phyloP scores from a whole-genome alignment of 2,797 vertebrate species.

The Prunella strophiata region DNA sequence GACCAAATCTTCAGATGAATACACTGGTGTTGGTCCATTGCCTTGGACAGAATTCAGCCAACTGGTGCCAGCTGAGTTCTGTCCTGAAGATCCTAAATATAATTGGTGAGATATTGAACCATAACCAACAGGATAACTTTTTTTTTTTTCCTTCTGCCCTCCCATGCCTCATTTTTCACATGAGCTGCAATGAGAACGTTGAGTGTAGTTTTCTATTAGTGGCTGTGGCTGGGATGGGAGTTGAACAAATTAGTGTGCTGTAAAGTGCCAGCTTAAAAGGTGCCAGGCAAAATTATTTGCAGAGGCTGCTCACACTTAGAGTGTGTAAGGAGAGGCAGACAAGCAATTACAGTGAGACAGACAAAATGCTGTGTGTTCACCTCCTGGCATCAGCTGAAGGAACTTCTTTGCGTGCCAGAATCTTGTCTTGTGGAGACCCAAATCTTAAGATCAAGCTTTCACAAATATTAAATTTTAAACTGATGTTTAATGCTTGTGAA shows the following conservation, averaged over 20 bases:
- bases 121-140: background rate
- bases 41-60: background rate
- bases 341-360: background rate
- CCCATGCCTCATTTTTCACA: background rate
- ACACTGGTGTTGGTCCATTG: background rate
- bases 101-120: background rate
- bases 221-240: background rate
- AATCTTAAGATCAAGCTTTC: slow-evolving; percentile 11
- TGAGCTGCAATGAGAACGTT: background rate
- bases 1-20: background rate
- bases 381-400: background rate
- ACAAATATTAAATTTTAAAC: slow-evolving; percentile 10
- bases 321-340: background rate
- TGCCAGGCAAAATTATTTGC: background rate
- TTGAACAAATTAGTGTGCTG: background rate
- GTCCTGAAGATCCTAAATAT: background rate
- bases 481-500: slow-evolving; percentile 16
- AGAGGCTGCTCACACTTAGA: background rate
- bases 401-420: background rate
- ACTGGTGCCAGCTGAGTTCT: background rate
- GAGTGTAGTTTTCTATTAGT: background rate
- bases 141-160: background rate
- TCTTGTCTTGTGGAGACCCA: background rate
- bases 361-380: background rate
- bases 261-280: background rate